Conservation (phyloP, 1,140 invertebrate species). For the Sarcophaga bullata region DNA sequence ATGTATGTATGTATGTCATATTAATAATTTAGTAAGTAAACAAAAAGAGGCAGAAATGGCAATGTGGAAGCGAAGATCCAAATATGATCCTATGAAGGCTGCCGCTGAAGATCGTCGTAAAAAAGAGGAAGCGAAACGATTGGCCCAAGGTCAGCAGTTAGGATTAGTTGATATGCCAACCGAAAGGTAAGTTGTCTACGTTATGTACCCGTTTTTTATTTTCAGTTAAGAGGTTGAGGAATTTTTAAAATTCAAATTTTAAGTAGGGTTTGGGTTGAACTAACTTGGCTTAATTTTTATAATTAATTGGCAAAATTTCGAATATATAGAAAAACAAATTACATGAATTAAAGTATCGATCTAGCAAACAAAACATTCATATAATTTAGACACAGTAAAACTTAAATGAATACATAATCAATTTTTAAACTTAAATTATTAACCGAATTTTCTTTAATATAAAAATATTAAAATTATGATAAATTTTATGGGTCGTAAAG, state of each 20-base stretch:
- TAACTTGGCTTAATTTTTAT: neutral
- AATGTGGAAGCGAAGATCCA: slow-evolving; percentile 91
- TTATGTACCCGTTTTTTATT: slow-evolving; percentile 15
- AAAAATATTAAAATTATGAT: too few species aligned
- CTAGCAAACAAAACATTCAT: neutral
- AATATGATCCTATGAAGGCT: slow-evolving; percentile 89
- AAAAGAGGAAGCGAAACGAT: slow-evolving; percentile 65
- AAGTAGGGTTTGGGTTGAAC: slow-evolving; percentile 30
- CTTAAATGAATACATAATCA: neutral
- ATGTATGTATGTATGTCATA: slow-evolving; percentile 39
- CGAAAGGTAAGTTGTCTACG: slow-evolving; percentile 56
- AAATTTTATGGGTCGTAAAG: too few species aligned
- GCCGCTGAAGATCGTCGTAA: slow-evolving; percentile 81
- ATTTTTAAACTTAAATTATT: too few species aligned
- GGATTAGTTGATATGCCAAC: slow-evolving; percentile 49
- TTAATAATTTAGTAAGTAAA: slow-evolving; percentile 65
- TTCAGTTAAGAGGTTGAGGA: slow-evolving; percentile 23
- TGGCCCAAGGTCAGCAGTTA: slow-evolving; percentile 50
- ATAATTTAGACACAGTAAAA: neutral
- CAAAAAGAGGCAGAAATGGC: slow-evolving; percentile 86
- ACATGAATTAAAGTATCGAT: slow-evolving; percentile 13
- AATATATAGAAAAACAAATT: slow-evolving; percentile 8
- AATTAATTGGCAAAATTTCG: neutral
- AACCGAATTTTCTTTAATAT: too few species aligned
- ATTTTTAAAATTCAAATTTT: slow-evolving; percentile 23